Evolutionary conservation across 2,797 vertebrate species (phyloP).

Genomic region (Chanos chanos): DNA sequence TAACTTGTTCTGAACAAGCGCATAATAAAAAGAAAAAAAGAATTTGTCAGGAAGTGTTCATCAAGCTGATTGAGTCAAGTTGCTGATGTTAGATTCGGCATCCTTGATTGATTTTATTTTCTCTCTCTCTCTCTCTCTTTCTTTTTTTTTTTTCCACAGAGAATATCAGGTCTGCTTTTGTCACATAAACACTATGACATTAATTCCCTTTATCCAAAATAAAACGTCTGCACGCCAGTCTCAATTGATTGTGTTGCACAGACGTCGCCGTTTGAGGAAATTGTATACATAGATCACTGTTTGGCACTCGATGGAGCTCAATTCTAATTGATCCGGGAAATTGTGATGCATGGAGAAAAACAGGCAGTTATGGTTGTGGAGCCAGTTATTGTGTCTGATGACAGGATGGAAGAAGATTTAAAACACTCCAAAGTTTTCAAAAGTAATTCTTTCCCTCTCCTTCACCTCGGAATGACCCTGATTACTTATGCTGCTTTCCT

Average conservation of each 20-base stretch:
- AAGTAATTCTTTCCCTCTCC: conserved; percentile 31
- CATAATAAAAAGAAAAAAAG: too few relatives aligned
- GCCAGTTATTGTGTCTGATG: conserved; percentile 18
- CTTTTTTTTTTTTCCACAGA: too few relatives aligned
- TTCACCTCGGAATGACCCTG: conserved; percentile 38
- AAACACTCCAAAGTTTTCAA: conserved; percentile 6
- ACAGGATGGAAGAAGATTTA: conserved; percentile 3
- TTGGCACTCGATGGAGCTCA: conserved; percentile 60
- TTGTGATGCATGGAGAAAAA: conserved; percentile 5
- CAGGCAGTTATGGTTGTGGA: conserved; percentile 9
- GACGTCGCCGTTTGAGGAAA: conserved; percentile 60
- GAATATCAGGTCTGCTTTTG: too few relatives aligned
- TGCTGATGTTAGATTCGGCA: too few relatives aligned
- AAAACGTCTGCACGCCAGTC: conserved; percentile 54
- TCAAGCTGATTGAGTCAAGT: too few relatives aligned
- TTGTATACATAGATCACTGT: conserved; percentile 58
- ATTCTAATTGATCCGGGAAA: conserved; percentile 59
- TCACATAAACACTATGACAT: conserved; percentile 1
- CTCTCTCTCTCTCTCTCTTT: too few relatives aligned
- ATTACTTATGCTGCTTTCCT: conserved; percentile 35
- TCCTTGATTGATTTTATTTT: too few relatives aligned
- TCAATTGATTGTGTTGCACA: conserved; percentile 54
- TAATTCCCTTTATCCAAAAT: conserved; percentile 55
- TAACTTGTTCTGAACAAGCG: too few relatives aligned
- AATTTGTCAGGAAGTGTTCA: too few relatives aligned